These are phyloP conservation scores for Coturnix japonica DNA, from an alignment of 2,113 vertebrate genomes.

Conservation along the genomic window DNA sequence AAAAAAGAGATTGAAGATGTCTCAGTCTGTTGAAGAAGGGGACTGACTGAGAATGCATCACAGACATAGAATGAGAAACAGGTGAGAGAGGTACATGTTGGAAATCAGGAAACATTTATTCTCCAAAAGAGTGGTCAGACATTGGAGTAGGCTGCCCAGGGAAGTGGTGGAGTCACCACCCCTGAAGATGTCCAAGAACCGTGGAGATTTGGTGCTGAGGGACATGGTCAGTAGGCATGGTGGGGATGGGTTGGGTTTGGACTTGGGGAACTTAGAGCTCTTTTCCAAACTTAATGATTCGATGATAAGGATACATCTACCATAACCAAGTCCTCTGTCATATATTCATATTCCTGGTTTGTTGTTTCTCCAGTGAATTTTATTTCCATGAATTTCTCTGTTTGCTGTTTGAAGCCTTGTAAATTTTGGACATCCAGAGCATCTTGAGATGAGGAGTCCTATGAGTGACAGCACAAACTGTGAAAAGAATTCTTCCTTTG, in stretches of 20 bases:
- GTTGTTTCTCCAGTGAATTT: not conserved
- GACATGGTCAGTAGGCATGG: too few relatives aligned
- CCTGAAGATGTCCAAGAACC: too few relatives aligned
- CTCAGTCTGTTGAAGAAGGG: not conserved
- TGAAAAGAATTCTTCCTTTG: not conserved
- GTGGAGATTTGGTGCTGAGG: too few relatives aligned
- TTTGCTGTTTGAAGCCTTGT: not conserved
- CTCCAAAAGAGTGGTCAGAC: too few relatives aligned
- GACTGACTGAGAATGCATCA: not conserved
- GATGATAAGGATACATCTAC: not conserved
- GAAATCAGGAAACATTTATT: too few relatives aligned
- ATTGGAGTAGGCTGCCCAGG: too few relatives aligned
- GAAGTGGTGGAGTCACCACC: too few relatives aligned
- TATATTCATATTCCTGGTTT: not conserved
- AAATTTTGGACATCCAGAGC: not conserved
- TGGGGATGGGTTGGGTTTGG: too few relatives aligned
- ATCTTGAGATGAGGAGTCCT: not conserved
- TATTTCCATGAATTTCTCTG: not conserved
- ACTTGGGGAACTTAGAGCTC: too few relatives aligned
- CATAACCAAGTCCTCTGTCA: not conserved
- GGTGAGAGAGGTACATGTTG: too few relatives aligned
- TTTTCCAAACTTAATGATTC: too few relatives aligned
- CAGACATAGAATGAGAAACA: too few relatives aligned
- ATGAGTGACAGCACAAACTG: not conserved
- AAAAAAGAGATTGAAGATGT: not conserved